A percentile compares a stretch with the other conserved stretches of the same genome.
Conservation (phyloP, 2,888 invertebrate genomes). For the Scaptomyza parva region DNA sequence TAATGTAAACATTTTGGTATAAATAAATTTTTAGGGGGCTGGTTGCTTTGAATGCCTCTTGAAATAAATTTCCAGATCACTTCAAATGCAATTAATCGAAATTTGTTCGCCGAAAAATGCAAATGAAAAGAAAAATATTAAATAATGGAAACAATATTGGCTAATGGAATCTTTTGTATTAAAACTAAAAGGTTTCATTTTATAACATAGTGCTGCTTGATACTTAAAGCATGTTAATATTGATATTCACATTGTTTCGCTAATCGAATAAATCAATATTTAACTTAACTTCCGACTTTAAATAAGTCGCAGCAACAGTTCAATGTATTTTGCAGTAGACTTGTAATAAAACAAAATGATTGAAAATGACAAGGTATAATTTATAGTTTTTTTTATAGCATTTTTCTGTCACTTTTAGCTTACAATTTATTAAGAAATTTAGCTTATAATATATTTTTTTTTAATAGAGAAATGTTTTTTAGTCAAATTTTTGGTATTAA, state of each 20-base stretch:
- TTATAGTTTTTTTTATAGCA: too few species aligned
- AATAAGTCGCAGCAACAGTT: background rate
- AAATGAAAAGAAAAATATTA: background rate
- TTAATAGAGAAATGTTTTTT: too few species aligned
- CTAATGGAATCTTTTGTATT: background rate
- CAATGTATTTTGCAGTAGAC: background rate
- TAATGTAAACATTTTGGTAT: conserved; percentile 48
- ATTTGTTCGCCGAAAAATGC: conserved; percentile 16
- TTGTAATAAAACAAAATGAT: background rate
- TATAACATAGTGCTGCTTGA: background rate
- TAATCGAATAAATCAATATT: background rate
- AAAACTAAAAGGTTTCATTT: background rate
- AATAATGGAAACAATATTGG: conserved; percentile 16
- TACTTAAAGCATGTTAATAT: background rate
- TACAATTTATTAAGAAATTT: too few species aligned
- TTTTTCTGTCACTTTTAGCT: too few species aligned
- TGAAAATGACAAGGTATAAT: too few species aligned
- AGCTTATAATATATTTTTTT: too few species aligned
- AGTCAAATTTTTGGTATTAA: too few species aligned
- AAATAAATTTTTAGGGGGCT: conserved; percentile 22
- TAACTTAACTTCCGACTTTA: background rate
- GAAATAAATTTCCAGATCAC: conserved; percentile 25
- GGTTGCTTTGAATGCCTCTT: conserved; percentile 20
- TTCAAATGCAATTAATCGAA: conserved; percentile 34
- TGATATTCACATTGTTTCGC: background rate